Conservation (phyloP, 2,888 invertebrate species). For the Torymus texanus region DNA sequence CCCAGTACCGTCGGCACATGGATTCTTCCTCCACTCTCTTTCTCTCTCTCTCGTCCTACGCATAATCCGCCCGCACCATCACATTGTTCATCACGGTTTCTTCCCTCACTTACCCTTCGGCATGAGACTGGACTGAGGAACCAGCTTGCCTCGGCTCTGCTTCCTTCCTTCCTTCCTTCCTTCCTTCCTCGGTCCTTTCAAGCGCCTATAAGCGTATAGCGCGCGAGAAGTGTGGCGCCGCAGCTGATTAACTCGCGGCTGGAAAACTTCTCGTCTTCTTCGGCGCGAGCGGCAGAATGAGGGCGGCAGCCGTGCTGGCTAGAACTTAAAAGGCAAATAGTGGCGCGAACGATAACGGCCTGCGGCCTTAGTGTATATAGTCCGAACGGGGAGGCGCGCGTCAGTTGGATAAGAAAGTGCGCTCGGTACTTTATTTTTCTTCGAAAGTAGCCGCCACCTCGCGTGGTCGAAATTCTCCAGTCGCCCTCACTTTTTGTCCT, state of each 20-base stretch:
- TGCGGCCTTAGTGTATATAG: not conserved
- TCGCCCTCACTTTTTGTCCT: not conserved
- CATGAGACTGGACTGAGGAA: too few relatives aligned
- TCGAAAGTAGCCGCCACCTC: slow-evolving; percentile 33
- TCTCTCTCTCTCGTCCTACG: too few relatives aligned
- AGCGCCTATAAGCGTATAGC: not conserved
- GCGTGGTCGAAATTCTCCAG: slow-evolving; percentile 23
- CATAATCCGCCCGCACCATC: too few relatives aligned
- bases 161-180: slow-evolving; percentile 6
- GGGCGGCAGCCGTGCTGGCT: not conserved
- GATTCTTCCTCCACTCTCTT: too few relatives aligned
- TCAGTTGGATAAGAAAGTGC: slow-evolving; percentile 52
- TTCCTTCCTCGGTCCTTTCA: slow-evolving; percentile 52
- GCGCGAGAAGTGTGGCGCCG: not conserved
- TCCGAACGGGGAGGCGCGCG: not conserved
- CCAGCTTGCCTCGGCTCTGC: not conserved
- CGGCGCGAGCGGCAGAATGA: slow-evolving; percentile 18
- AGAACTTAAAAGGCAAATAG: slow-evolving; percentile 65
- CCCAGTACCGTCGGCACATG: too few relatives aligned
- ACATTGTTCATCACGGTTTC: too few relatives aligned
- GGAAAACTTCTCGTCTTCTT: slow-evolving; percentile 60
- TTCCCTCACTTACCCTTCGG: too few relatives aligned
- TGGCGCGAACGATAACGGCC: slow-evolving; percentile 57
- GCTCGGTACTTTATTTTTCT: slow-evolving; percentile 55
- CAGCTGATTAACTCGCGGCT: slow-evolving; percentile 69